Percentiles rank a stretch among this genome's conserved stretches.
These are phyloP conservation scores for Lasioglossum leucozonium DNA, from an alignment of 2,888 invertebrate genomes.

Conservation along the genomic window DNA sequence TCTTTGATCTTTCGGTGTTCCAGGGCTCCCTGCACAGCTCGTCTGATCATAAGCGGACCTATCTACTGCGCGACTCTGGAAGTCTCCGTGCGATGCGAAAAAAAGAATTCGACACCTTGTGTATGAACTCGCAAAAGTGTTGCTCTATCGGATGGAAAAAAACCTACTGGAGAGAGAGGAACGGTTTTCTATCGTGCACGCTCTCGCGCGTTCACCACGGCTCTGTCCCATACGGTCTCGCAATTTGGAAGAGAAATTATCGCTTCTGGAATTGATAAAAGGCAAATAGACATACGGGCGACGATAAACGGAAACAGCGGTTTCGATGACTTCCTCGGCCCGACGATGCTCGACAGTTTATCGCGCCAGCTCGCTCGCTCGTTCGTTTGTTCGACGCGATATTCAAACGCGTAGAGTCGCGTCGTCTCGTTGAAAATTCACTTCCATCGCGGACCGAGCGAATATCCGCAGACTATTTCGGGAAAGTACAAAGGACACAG, in stretches of 20 bases:
- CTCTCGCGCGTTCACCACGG: constrained; percentile 14
- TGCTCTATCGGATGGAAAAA: constrained; percentile 20
- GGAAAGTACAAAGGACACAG: background rate
- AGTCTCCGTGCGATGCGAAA: background rate
- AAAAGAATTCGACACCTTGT: background rate
- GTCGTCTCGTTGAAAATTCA: background rate
- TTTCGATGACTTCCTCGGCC: constrained; percentile 59
- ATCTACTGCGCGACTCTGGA: constrained; percentile 29
- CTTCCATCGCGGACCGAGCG: background rate
- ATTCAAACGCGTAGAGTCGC: background rate
- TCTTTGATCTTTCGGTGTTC: constrained; percentile 10
- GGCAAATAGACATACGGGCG: constrained; percentile 69
- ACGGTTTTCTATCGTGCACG: background rate
- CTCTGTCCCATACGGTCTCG: constrained; percentile 52
- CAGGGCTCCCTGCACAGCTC: no score
- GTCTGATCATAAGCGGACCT: constrained; percentile 35
- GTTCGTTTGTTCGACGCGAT: background rate
- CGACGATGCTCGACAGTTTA: constrained; percentile 37
- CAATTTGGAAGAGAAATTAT: constrained; percentile 71
- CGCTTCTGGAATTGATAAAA: constrained; percentile 72
- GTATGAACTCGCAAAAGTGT: background rate
- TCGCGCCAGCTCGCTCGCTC: background rate
- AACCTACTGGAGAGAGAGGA: background rate
- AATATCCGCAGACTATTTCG: background rate
- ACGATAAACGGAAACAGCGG: constrained; percentile 68